Evolutionary conservation across 1,140 invertebrate genomes (phyloP), one percentile per base, ranked within the genome.

Genomic region (Orussus abietinus): DNA sequence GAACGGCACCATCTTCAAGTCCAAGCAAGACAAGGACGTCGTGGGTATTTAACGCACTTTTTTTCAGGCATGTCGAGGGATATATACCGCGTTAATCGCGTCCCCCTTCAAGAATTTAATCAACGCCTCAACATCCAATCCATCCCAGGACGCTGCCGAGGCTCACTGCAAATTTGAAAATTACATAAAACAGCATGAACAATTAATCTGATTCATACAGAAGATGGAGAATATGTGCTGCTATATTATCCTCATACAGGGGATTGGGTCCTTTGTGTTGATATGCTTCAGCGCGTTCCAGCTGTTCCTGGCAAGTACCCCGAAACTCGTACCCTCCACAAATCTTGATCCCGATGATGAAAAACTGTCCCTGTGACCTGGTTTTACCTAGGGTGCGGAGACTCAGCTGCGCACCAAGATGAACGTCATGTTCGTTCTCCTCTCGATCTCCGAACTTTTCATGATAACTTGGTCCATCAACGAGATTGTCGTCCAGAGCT

Each of bases 271-370:
- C 4, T 38, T 53, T 5, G 32, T 44, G 14, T 46, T 53, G 42
- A 50, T 59, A 10, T 60, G 57, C 39, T 50, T 55, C 18, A 44
- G 47, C 6, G 51, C 49, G 11, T 50, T 59, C 42, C 56, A 62
- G 42, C 34, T 59, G 28, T 3, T 62, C 14, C 25, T 57, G 35
- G 57, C 57, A 46, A 49, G 32, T 34, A 36, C 7, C 33, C 22
- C 22, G 28, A 14, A 1, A 2, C 30, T 28, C 7, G 30, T 22
- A 17, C 3, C 18, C 18, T 4, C 12, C 12, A 29, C 11, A 3
- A 14, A 28, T 38, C 4, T 28, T 38, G 9, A 9, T 26, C 0
- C 25, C n/a, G 6, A 37, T 30, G 31, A 20, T 18, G 29, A 34
- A 5, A 26, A 1, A 17, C 28, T 11, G 28, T 22, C 28, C 18